Base-by-base conservation (phyloP, 2,797 vertebrate genomes). In the Phaenicophaeus curvirostris region DNA sequence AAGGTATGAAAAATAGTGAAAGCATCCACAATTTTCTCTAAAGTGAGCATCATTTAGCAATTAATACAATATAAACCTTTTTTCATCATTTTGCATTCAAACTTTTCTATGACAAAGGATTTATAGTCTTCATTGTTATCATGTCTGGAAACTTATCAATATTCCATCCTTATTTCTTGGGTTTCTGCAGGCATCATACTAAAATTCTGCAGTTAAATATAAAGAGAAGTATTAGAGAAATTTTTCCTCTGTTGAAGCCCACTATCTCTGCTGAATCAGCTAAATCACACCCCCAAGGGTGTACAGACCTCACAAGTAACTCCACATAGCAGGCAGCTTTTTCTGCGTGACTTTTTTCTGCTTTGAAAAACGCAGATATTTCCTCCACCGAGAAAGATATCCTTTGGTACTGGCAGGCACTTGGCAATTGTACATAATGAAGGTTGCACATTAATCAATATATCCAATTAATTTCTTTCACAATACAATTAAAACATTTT, bases 171-270 rank as follows among this genome's bases (percentile, higher is more conserved):
- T 68, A 85, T 55, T 61, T 11, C 18, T 82, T 61, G 61, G 6
- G 2, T 76, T 91, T 93, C 35, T 77, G 27, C 41, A 67, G 16
- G n/a, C 78, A 20, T 82, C 2, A 41, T 37, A 21, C 5, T 37
- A 83, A 90, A 92, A 93, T 46, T 67, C 67, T 57, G 23, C 53
- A 85, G 54, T 33, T 85, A 71, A 87, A 94, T 54, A 17, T 74
- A 90, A 88, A 73, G 15, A 85, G 75, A 82, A 74, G 2, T 18
- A 85, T 74, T 57, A 78, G 20, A 65, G 42, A 8, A 71, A 61
- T 92, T 89, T 46, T 89, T 91, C 28, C 31, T 63, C 39, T 79
- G 18, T 59, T 73, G 25, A 90, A 79, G 31, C 15, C 14, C 51
- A 55, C 30, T 79, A 19, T 48, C 42, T 89, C 65, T 77, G 50